Base-by-base conservation (phyloP, 2,888 invertebrate genomes). In the Drosophila birchii region DNA sequence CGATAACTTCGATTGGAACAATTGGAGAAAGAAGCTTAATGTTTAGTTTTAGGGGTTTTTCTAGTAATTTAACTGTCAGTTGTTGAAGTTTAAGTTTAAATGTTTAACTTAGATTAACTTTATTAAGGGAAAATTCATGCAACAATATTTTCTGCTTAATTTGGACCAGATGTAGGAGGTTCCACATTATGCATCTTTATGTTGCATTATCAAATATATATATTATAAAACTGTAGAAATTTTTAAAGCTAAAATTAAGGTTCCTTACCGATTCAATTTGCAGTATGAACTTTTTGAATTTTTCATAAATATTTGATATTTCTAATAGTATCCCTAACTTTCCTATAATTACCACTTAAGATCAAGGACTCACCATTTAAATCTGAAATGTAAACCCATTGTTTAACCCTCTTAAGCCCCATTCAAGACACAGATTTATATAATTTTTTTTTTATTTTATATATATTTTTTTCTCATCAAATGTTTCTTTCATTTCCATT, bases 381-480 rank as follows among this genome's bases (percentile, higher is more conserved):
- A 16, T 23, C 44, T 44, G 23, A 23, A 44, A 44, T 20, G 23
- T 23, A 44, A 29, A 29, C 29, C 29, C 29, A 0, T 2, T 7
- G 7, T 29, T 29, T 16, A 23, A 20, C 20, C 1, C 14, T 0
- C 7, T 20, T 26, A 12, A 12, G 1, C 26, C 47, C 14, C 38
- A 43, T 18, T 39, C 54, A 45, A 79, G 61, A 18, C 38, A 68
- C 45, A 54, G 51, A 64, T 69, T 72, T 83, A 72, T 34, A 67
- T 67, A 62, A 56, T 64, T 72, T 79, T 75, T 39, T 76, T 78
- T 80, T 61, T 79, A 75, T 80, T 76, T 78, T 78, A 78, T 78
- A 86, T 80, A 71, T 81, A 72, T 80, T 73, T 80, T 72, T 80
- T 79, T 73, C 68, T 75, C 68, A 54, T 75, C 74, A 67, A 74